These are phyloP conservation scores for Calliphora vicina DNA, from an alignment of 1,140 invertebrate species.

Conservation along the genomic window DNA sequence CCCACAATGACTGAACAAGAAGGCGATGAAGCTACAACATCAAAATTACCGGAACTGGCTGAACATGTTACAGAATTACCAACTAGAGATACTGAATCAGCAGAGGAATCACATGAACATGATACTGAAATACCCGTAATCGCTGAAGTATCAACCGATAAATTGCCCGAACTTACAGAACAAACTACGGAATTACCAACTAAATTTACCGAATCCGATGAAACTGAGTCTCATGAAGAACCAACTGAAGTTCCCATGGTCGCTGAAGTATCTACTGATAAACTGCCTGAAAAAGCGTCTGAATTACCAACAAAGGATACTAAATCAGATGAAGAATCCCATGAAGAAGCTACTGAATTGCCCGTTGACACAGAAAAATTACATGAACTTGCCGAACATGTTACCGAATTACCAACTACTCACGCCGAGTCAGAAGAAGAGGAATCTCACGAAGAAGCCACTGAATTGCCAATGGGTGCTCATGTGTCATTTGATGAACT, in stretches of 20 bases:
- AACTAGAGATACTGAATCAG: neutral
- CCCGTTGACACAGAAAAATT: neutral
- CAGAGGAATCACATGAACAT: neutral
- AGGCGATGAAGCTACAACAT: neutral
- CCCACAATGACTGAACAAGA: constrained; percentile 1
- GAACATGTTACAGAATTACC: neutral
- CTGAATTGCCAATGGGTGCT: neutral
- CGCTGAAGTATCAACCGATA: neutral
- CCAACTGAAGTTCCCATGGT: neutral
- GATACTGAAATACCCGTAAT: neutral
- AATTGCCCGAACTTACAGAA: neutral
- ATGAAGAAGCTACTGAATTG: neutral
- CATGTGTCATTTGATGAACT: neutral
- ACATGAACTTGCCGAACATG: neutral
- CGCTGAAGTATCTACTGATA: neutral
- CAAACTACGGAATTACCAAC: neutral
- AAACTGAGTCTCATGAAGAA: neutral
- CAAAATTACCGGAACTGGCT: constrained; percentile 34
- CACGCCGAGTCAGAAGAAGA: neutral
- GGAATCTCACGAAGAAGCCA: neutral
- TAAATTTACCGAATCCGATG: neutral
- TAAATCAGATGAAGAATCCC: neutral
- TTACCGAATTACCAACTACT: neutral
- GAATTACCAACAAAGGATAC: no score
- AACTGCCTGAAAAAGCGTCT: no score